Base-by-base conservation (phyloP, 2,113 vertebrate species). In the Perca flavescens region DNA sequence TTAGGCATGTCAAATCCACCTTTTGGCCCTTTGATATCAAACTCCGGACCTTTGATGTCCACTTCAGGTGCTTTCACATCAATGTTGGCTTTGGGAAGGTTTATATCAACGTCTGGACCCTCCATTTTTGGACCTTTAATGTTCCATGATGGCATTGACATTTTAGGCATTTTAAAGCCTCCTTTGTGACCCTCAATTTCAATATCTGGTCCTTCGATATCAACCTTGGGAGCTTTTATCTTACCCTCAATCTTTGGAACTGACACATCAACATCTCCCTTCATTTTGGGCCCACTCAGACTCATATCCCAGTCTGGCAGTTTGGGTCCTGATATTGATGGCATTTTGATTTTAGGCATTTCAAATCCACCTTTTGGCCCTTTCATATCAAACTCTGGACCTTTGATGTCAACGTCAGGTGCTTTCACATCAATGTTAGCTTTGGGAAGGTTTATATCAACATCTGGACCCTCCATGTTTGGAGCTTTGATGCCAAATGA, bases 261-360 rank as follows among this genome's bases (percentile, higher is more conserved):
- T 13, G 36, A 43, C 2, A 57, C 6, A 22, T 74, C 46, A 14
- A 61, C 0, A 1, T 52, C 36, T 43, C 40, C 40, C 9, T 43
- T 43, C 2, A 43, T 43, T 43, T 43, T 43, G 40, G 40, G 40
- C 40, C 40, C 28, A 28, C 28, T 28, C 28, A 28, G 28, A 28
- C 28, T 28, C 28, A 28, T 28, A 28, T 28, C 28, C 28, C 28
- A 28, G 28, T 28, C 28, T 28, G 28, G 28, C 28, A 28, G 28
- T 28, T 28, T 28, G 2, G 82, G 69, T 11, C 56, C 74, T 15
- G 50, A 25, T 12, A 68, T 16, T 2, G 0, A 5, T 65, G 83
- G 87, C 52, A 87, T n/a, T 10, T 69, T 57, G 3, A 87, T n/a
- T 12, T 65, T 28, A 28, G 28, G 28, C 28, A 28, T 28, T 28